Percentiles rank a stretch among this genome's conserved stretches.
Evolutionary conservation across 2,113 vertebrate genomes (phyloP).

Genomic region (Dromaius novaehollandiae): DNA sequence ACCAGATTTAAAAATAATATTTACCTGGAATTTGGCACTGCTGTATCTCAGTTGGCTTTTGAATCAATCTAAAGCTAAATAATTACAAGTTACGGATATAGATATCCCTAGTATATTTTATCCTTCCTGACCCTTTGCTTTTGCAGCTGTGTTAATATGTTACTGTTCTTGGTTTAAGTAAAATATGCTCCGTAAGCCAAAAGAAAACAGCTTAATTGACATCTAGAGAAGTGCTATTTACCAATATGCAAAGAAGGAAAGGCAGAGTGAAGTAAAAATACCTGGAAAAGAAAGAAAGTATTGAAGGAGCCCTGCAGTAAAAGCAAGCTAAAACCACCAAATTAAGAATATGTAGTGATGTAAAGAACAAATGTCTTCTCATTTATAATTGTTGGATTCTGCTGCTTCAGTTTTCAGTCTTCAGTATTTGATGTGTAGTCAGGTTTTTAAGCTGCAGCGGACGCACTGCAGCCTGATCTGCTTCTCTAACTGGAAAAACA

Average conservation of each 20-base stretch:
- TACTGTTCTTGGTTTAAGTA: background rate
- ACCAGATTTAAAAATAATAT: background rate
- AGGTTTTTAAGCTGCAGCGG: background rate
- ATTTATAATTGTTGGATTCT: background rate
- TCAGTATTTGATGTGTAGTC: background rate
- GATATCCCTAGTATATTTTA: background rate
- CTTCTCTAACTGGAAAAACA: background rate
- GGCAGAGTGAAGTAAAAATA: background rate
- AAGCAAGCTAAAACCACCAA: background rate
- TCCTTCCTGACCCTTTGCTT: background rate
- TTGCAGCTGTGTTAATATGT: background rate
- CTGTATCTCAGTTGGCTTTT: background rate
- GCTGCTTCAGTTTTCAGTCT: background rate
- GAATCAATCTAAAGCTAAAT: background rate
- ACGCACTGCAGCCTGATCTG: background rate
- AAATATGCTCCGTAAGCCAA: background rate
- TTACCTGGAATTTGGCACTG: background rate
- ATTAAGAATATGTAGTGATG: background rate
- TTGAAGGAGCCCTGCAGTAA: background rate
- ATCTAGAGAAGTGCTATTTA: background rate
- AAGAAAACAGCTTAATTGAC: background rate
- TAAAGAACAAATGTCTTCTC: background rate
- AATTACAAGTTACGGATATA: background rate
- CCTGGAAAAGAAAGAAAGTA: background rate
- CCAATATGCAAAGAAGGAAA: background rate